Evolutionary conservation across 2,797 vertebrate species (phyloP).

Genomic region (Echiichthys vipera): DNA sequence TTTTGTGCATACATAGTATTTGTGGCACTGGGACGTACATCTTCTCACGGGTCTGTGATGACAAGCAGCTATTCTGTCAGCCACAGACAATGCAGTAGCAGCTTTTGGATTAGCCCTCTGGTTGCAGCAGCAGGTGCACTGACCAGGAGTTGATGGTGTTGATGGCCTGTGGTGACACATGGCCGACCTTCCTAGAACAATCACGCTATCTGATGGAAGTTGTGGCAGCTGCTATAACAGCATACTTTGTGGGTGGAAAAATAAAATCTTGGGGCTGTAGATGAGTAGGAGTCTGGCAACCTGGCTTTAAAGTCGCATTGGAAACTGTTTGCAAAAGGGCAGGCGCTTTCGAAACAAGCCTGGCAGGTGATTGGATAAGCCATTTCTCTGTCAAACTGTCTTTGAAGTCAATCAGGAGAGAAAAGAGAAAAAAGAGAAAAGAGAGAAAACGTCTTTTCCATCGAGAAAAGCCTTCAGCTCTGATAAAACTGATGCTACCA

Average conservation of each 20-base stretch:
- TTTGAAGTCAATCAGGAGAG: too few species aligned
- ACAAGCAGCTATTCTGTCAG: conserved; percentile 53
- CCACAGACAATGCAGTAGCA: conserved; percentile 47
- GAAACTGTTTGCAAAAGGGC: too few species aligned
- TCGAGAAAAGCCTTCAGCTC: too few species aligned
- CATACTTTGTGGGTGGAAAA: background rate
- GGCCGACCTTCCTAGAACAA: conserved; percentile 51
- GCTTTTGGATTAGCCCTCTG: conserved; percentile 42
- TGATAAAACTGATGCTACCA: too few species aligned
- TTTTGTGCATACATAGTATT: background rate
- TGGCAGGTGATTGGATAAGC: too few species aligned
- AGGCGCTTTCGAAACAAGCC: too few species aligned
- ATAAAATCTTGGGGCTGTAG: conserved; percentile 7
- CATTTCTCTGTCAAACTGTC: too few species aligned
- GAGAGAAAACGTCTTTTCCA: too few species aligned
- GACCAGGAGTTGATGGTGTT: conserved; percentile 38
- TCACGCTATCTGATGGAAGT: conserved; percentile 65
- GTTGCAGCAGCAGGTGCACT: conserved; percentile 65
- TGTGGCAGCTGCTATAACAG: conserved; percentile 57
- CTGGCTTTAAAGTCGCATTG: too few species aligned
- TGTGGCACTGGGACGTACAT: conserved; percentile 25
- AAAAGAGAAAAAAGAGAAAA: too few species aligned
- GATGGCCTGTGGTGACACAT: conserved; percentile 53
- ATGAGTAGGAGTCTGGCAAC: conserved; percentile 11
- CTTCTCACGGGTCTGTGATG: conserved; percentile 37